Conservation (phyloP, 2,888 invertebrate genomes). For the Trachelus tabidus region DNA sequence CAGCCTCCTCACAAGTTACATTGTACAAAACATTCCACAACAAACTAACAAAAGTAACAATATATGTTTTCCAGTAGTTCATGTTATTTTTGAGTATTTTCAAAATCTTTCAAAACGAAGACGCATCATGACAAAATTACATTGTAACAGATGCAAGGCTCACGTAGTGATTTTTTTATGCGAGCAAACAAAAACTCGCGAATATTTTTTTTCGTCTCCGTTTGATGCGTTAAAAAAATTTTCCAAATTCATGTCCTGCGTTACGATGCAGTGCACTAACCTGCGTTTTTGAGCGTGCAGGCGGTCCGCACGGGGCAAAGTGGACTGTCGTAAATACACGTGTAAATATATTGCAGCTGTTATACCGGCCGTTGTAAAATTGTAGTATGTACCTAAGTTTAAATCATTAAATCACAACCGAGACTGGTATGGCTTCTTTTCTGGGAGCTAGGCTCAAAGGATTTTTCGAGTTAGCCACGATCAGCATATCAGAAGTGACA, state of each 20-base stretch:
- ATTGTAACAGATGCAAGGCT: background rate
- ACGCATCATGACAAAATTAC: background rate
- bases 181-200: too few species aligned
- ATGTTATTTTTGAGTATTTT: background rate
- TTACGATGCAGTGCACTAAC: background rate
- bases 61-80: background rate
- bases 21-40: background rate
- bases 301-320: slow-evolving; percentile 37
- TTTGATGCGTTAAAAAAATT: background rate
- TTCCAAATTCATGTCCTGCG: background rate
- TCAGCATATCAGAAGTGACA: background rate
- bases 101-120: background rate
- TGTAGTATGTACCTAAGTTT: slow-evolving; percentile 39
- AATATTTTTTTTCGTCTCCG: background rate
- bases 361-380: slow-evolving; percentile 54
- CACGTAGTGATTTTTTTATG: background rate
- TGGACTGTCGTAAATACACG: slow-evolving; percentile 59
- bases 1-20: background rate
- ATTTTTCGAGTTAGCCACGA: background rate
- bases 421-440: slow-evolving; percentile 4
- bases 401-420: slow-evolving; percentile 51
- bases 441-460: background rate
- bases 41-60: background rate
- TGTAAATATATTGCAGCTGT: slow-evolving; percentile 61
- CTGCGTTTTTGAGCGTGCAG: slow-evolving; percentile 8